Evolutionary conservation across 1,140 invertebrate species (phyloP).

Genomic region (Nasonia giraulti): DNA sequence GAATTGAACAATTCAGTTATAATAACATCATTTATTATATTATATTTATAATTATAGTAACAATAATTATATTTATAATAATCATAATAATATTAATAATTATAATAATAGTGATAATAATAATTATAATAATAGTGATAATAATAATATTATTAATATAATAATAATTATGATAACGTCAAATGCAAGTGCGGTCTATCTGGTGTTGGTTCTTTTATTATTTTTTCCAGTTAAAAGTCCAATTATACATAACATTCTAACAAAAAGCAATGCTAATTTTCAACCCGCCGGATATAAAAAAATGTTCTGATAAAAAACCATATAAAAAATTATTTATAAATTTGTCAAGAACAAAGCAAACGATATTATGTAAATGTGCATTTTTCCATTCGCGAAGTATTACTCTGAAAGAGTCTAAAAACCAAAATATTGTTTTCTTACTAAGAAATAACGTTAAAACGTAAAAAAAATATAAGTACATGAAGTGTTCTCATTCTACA

Average conservation of each 20-base stretch:
- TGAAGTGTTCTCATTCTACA: constrained; percentile 2
- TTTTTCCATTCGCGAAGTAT: constrained; percentile 22
- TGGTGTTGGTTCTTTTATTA: constrained; percentile 72
- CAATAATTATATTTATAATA: constrained; percentile 10
- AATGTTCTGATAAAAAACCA: constrained; percentile 9
- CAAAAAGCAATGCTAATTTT: constrained; percentile 53
- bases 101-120: constrained; percentile 19
- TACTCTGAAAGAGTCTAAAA: constrained; percentile 39
- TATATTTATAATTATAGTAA: constrained; percentile 12
- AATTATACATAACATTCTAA: constrained; percentile 66
- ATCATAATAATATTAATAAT: constrained; percentile 29
- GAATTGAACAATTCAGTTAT: constrained; percentile 46
- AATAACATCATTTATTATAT: constrained; percentile 47
- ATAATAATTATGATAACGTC: constrained; percentile 27
- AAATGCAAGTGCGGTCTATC: constrained; percentile 64
- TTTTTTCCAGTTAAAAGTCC: constrained; percentile 55
- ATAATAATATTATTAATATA: constrained; percentile 35
- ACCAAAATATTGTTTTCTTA: constrained; percentile 7
- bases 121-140: constrained; percentile 21
- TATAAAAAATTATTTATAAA: constrained; percentile 47
- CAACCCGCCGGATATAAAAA: not conserved
- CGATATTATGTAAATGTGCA: constrained; percentile 20
- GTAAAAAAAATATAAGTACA: not conserved
- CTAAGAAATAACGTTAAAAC: not conserved
- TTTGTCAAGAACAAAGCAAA: not conserved